Conservation (phyloP, 92 coral and sea anemone species). For the Heliopora coerulea region DNA sequence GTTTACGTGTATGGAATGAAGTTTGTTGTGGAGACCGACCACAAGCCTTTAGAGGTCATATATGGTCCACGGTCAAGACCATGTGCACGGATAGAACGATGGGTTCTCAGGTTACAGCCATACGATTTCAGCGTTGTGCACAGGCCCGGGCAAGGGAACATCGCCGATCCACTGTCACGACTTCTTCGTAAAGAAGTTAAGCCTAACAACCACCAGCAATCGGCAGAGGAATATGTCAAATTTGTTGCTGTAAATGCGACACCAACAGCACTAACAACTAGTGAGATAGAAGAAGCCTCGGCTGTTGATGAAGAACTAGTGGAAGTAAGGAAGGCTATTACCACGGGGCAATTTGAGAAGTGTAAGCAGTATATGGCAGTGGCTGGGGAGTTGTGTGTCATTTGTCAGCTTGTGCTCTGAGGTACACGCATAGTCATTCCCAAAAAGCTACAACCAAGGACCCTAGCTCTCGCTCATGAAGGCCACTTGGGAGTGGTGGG, state of each 20-base stretch:
- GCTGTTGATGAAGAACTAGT: slow-evolving; percentile 24
- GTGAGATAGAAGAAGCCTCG: slow-evolving; percentile 45
- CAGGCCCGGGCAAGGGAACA: slow-evolving; percentile 56
- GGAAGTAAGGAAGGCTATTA: slow-evolving; percentile 26
- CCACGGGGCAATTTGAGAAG: slow-evolving; percentile 5
- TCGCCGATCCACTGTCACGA: slow-evolving; percentile 56
- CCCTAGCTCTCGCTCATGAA: slow-evolving; percentile 28
- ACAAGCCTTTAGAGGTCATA: slow-evolving; percentile 57
- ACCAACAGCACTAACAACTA: slow-evolving; percentile 37
- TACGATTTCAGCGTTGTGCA: slow-evolving; percentile 49
- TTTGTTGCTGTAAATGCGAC: slow-evolving; percentile 48
- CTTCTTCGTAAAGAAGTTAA: slow-evolving; percentile 24
- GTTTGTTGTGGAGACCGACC: slow-evolving; percentile 55
- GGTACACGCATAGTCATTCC: slow-evolving; percentile 45
- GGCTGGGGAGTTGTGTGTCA: slow-evolving; percentile 22
- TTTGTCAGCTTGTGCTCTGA: slow-evolving; percentile 52
- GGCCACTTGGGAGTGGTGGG: slow-evolving; percentile 17
- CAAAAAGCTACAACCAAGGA: not conserved
- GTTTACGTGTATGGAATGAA: slow-evolving; percentile 48
- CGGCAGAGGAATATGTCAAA: too few species aligned
- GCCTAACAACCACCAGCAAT: too few species aligned
- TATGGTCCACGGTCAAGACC: slow-evolving; percentile 48
- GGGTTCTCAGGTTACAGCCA: slow-evolving; percentile 57
- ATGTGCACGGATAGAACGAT: slow-evolving; percentile 50
- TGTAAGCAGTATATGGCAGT: slow-evolving; percentile 48